Conservation (phyloP, 2,888 invertebrate genomes). For the Drosophila macrospina region DNA sequence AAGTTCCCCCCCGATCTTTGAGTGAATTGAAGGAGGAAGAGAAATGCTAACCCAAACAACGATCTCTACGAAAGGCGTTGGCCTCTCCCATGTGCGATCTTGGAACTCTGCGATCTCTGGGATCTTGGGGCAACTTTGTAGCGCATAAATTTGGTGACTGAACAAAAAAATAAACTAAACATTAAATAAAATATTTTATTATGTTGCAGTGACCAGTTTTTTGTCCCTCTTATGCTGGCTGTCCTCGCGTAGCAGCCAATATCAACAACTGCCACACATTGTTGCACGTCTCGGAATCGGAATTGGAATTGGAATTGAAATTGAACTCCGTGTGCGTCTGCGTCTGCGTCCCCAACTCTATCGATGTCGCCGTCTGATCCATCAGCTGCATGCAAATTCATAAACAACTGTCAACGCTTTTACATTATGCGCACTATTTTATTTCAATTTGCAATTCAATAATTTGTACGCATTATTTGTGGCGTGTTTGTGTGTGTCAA, state of each 20-base stretch:
- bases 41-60: conserved; percentile 54
- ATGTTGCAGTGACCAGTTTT: conserved; percentile 72
- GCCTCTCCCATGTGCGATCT: conserved; percentile 16
- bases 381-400: conserved; percentile 65
- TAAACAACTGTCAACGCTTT: conserved; percentile 72
- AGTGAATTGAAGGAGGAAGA: conserved; percentile 3
- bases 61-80: conserved; percentile 21
- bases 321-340: conserved; percentile 33
- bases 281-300: conserved; percentile 57
- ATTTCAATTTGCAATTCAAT: conserved; percentile 79
- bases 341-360: conserved; percentile 5
- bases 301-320: conserved; percentile 32
- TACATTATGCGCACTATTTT: conserved; percentile 71
- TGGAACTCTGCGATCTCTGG: not conserved
- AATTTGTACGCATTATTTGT: conserved; percentile 75
- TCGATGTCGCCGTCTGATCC: conserved; percentile 21
- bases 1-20: conserved; percentile 36
- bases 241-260: conserved; percentile 7
- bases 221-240: conserved; percentile 6
- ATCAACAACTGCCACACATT: conserved; percentile 63
- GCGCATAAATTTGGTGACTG: conserved; percentile 67
- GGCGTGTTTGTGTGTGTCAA: conserved; percentile 59
- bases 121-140: conserved; percentile 51
- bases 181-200: conserved; percentile 82
- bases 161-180: conserved; percentile 68